Conservation (phyloP, 2,113 vertebrate species). For the Bungarus multicinctus region DNA sequence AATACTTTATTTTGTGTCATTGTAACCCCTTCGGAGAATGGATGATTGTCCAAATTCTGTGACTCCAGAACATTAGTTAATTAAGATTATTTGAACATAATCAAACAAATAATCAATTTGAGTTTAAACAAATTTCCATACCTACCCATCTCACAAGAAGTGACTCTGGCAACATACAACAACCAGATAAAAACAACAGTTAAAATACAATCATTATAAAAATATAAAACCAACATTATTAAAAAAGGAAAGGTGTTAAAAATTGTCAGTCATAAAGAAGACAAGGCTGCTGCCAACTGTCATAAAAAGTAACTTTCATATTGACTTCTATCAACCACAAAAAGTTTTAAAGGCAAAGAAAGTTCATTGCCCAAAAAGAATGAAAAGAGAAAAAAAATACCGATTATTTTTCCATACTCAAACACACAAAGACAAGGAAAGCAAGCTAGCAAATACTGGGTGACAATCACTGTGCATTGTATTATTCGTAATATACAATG, state of each 20-base stretch:
- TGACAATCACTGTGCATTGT: constrained; percentile 26
- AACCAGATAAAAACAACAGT: background rate
- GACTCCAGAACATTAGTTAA: background rate
- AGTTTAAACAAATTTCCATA: background rate
- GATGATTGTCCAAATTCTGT: background rate
- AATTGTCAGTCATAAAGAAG: background rate
- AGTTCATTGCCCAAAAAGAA: constrained; percentile 5
- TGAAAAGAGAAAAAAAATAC: background rate
- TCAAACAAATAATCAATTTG: too few species aligned
- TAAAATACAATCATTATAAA: background rate
- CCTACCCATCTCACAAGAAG: background rate
- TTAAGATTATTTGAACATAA: background rate
- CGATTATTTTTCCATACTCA: constrained; percentile 15
- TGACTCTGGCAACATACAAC: background rate
- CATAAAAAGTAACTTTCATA: background rate
- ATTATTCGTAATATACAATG: constrained; percentile 19
- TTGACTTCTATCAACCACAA: background rate
- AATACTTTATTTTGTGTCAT: background rate
- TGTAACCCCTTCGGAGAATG: background rate
- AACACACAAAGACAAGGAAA: constrained; percentile 17
- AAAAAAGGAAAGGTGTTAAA: background rate
- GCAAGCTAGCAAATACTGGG: background rate
- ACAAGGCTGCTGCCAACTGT: background rate
- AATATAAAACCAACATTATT: background rate
- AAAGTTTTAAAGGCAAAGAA: constrained; percentile 16